These are phyloP conservation scores for Chiroxiphia lanceolata DNA, from an alignment of 2,797 vertebrate species.

Conservation along the genomic window DNA sequence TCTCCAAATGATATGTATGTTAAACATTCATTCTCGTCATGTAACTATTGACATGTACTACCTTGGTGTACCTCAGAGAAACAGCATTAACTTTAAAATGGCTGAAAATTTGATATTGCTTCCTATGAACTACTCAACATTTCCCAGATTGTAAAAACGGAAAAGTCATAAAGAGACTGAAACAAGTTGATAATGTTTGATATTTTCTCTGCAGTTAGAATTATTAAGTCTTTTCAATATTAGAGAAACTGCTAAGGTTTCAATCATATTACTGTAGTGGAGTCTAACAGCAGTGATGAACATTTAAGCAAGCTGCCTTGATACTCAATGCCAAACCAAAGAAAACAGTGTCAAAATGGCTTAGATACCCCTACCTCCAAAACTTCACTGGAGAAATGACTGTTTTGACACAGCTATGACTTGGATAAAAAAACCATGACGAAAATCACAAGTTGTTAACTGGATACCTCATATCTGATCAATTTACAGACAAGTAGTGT, in stretches of 20 bases:
- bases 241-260: background rate
- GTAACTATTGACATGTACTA: background rate
- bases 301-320: background rate
- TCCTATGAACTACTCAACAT: background rate
- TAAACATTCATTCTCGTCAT: background rate
- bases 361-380: background rate
- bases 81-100: background rate
- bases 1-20: background rate
- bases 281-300: background rate
- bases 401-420: background rate
- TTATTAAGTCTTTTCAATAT: background rate
- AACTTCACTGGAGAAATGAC: background rate
- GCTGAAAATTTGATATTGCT: background rate
- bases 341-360: background rate
- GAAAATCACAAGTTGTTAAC: background rate
- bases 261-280: background rate
- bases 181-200: background rate
- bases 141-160: background rate
- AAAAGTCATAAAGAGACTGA: background rate
- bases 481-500: background rate
- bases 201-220: background rate
- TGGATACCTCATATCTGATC: background rate
- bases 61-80: background rate
- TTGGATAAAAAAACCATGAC: background rate
- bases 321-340: background rate